Percentiles rank a stretch among this genome's conserved stretches.
Conservation (phyloP, 2,888 invertebrate species). For the Tachina lurida region DNA sequence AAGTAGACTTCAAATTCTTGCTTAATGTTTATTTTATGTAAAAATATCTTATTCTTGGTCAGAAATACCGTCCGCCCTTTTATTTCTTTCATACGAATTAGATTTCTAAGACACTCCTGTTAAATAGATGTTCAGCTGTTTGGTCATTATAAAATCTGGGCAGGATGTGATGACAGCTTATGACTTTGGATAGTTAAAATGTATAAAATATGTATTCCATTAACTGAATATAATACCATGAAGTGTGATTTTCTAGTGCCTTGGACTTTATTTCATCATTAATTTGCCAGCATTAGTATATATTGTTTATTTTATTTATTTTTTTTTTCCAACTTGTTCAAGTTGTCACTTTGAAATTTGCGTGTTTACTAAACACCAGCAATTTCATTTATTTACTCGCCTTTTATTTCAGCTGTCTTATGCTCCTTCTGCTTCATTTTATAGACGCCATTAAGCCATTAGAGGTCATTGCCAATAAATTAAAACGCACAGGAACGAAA, state of each 20-base stretch:
- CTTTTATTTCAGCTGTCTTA: not conserved
- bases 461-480: conserved; percentile 39
- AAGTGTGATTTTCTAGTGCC: not conserved
- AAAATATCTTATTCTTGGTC: too few species aligned
- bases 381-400: not conserved
- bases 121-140: too few species aligned
- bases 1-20: too few species aligned
- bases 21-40: too few species aligned
- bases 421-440: not conserved
- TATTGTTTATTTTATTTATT: not conserved
- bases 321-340: not conserved
- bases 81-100: too few species aligned
- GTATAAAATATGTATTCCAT: not conserved
- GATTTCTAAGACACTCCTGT: too few species aligned
- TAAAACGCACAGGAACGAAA: not conserved
- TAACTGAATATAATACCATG: not conserved
- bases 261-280: not conserved
- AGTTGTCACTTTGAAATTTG: conserved; percentile 11
- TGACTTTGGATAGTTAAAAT: too few species aligned
- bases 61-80: too few species aligned
- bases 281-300: not conserved
- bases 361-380: conserved; percentile 5
- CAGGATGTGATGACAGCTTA: too few species aligned
- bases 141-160: too few species aligned
- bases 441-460: conserved; percentile 26